Percentiles rank a stretch among this genome's conserved stretches.
Conservation (phyloP, 53 echinoderm and acorn worm species). For the Zoroaster sp. region DNA sequence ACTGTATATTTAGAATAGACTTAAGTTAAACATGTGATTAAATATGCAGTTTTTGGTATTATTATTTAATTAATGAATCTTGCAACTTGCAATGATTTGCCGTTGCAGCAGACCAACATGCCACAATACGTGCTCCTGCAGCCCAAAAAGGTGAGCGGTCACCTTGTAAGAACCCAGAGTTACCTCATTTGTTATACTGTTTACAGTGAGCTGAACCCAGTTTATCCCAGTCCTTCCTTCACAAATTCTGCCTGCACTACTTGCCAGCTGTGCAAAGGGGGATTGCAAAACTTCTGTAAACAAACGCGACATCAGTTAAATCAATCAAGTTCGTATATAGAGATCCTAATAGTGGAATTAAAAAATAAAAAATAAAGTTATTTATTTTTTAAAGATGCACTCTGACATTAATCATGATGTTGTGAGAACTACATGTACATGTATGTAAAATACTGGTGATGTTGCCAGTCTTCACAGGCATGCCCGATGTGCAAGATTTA, state of each 20-base stretch:
- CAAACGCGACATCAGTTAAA: not conserved
- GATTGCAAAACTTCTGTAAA: not conserved
- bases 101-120: slow-evolving; percentile 54
- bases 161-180: slow-evolving; percentile 13
- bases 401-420: too few relatives aligned
- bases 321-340: not conserved
- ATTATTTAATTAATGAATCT: not conserved
- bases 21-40: too few relatives aligned
- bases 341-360: not conserved
- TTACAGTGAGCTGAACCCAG: slow-evolving; percentile 18
- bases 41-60: not conserved
- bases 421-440: too few relatives aligned
- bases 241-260: not conserved
- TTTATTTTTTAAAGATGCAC: too few relatives aligned
- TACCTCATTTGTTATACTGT: slow-evolving; percentile 22
- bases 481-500: too few relatives aligned
- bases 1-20: too few relatives aligned
- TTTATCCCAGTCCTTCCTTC: slow-evolving; percentile 4
- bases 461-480: too few relatives aligned
- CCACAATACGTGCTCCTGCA: slow-evolving; percentile 54
- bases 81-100: slow-evolving; percentile 23
- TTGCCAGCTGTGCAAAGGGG: not conserved
- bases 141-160: slow-evolving; percentile 56
- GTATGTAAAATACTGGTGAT: too few relatives aligned
- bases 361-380: too few relatives aligned